Evolutionary conservation across 2,797 vertebrate species (phyloP), one percentile per base, ranked within the genome.

Genomic region (Sebastes miniatus): DNA sequence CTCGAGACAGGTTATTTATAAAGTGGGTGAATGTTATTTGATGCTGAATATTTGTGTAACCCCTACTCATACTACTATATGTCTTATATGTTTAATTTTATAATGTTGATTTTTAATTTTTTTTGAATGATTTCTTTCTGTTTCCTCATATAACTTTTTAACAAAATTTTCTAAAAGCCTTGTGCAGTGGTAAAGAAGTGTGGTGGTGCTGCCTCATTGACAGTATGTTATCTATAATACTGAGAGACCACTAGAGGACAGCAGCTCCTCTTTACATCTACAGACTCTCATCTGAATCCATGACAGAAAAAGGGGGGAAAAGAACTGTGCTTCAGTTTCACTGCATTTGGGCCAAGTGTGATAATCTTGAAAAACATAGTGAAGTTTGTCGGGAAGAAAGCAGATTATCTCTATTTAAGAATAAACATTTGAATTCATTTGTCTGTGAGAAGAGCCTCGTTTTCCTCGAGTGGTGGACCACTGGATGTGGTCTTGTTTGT

Each of bases 221-320:
- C 11, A 56, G n/a, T 10, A 13, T 52, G 16, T 50, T 16, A 50
- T 65, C 24, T 50, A 71, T 22, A 8, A 69, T 6, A n/a, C 34
- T 13, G 0, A 67, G 0, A 3, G 14, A 64, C 88, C 91, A 85
- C 86, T 80, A 89, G 91, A 86, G 86, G 85, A n/a, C 87, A 87
- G 87, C 69, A 90, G 39, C 25, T 50, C 7, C 47, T 69, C 70
- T 64, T 47, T 59, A 4, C 11, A 80, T 31, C 1, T 11, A 39
- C 6, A 58, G 25, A 18, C 43, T 16, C 10, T 69, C 12, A 12
- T 64, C 32, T 59, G 8, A 74, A 34, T 77, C 31, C 10, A 61
- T 13, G 43, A 62, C 13, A 29, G 22, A 32, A 22, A 32, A 31
- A 4, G 1, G 22, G 31, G 14, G 3, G 2, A 1, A 47, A 64